A percentile compares a stretch with the other conserved stretches of the same genome.
Conservation (phyloP, 2,888 invertebrate species). For the Troilus luridus region DNA sequence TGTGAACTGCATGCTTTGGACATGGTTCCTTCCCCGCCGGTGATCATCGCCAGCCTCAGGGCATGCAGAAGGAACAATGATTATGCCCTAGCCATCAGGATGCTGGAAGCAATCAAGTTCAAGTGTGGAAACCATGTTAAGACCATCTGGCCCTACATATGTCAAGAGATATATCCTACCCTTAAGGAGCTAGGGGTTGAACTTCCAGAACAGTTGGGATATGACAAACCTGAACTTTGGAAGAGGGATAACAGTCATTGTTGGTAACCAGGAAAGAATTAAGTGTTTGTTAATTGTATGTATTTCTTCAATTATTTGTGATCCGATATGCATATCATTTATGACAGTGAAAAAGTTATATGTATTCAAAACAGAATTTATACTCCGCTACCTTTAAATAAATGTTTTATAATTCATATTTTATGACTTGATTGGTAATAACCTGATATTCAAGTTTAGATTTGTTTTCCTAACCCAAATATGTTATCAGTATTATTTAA, state of each 20-base stretch:
- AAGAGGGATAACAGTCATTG: conserved; percentile 75
- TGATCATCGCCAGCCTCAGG: conserved; percentile 86
- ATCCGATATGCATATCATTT: not conserved
- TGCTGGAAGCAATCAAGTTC: conserved; percentile 90
- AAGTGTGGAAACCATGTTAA: conserved; percentile 84
- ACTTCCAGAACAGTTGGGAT: conserved; percentile 95
- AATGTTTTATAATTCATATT: not conserved
- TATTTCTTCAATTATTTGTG: not conserved
- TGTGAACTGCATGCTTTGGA: conserved; percentile 86
- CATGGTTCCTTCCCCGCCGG: conserved; percentile 90
- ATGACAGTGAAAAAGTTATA: not conserved
- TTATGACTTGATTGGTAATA: not conserved
- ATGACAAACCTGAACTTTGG: conserved; percentile 95
- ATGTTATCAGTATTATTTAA: not conserved
- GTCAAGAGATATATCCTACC: conserved; percentile 92
- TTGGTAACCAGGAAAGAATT: not conserved
- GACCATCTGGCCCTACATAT: conserved; percentile 88
- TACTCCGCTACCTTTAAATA: not conserved
- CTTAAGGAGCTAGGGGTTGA: conserved; percentile 92
- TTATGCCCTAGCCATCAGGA: conserved; percentile 90
- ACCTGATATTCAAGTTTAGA: not conserved
- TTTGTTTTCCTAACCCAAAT: not conserved
- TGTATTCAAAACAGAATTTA: not conserved
- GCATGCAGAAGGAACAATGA: conserved; percentile 96
- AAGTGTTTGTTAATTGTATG: not conserved